A percentile compares a stretch with the other conserved stretches of the same genome.
Evolutionary conservation across 2,113 vertebrate genomes (phyloP).

Genomic region (Odontesthes bonariensis): DNA sequence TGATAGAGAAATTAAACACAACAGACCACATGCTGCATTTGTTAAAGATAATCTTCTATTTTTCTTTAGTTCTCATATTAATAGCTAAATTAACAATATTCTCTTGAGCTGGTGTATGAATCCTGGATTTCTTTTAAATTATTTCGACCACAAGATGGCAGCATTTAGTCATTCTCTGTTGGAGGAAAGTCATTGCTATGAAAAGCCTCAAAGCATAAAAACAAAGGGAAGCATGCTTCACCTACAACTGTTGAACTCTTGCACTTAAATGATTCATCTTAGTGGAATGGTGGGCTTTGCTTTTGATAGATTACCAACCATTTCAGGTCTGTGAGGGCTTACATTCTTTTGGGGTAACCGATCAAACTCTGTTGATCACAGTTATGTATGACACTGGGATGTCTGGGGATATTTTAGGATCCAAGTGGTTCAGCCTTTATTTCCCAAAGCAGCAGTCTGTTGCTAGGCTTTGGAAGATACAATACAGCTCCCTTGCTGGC

Average conservation of each 20-base stretch:
- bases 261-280: neutral
- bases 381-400: conserved; percentile 6
- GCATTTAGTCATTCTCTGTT: conserved; percentile 18
- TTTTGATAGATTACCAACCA: neutral
- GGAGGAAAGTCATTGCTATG: neutral
- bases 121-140: neutral
- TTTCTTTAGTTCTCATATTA: too few relatives aligned
- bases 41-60: too few relatives aligned
- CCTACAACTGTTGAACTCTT: neutral
- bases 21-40: too few relatives aligned
- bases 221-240: neutral
- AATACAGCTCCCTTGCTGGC: conserved; percentile 5
- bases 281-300: neutral
- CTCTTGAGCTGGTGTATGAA: too few relatives aligned
- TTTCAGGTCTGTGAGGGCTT: neutral
- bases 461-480: neutral
- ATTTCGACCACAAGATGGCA: conserved; percentile 46
- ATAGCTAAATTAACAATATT: too few relatives aligned
- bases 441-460: conserved; percentile 13
- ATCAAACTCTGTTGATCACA: conserved; percentile 25
- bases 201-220: neutral
- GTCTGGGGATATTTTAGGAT: conserved; percentile 42
- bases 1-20: too few relatives aligned
- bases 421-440: conserved; percentile 7
- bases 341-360: neutral